A percentile compares a stretch with the other conserved stretches of the same genome.
phyloP scores from a whole-genome alignment of 2,797 vertebrate genomes.

The Trichosurus vulpecula region DNA sequence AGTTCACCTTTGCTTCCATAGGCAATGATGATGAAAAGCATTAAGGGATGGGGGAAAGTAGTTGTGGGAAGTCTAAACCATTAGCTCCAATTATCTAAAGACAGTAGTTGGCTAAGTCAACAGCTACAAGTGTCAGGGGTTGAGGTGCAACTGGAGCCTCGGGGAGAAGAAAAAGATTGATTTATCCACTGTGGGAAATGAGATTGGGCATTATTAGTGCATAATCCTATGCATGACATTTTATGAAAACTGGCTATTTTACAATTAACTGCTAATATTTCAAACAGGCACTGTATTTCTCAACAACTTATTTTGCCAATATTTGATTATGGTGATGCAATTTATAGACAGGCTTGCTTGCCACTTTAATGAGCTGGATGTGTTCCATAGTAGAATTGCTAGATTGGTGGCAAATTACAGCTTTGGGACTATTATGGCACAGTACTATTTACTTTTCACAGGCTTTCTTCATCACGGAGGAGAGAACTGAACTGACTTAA shows the following conservation, averaged over 20 bases:
- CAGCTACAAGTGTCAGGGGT: not conserved
- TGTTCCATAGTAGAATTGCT: conserved; percentile 79
- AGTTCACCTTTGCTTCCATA: not conserved
- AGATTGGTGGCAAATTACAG: conserved; percentile 82
- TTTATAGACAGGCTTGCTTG: conserved; percentile 76
- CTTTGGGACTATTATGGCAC: conserved; percentile 77
- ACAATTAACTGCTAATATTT: conserved; percentile 73
- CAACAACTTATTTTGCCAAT: conserved; percentile 77
- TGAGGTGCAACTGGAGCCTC: not conserved
- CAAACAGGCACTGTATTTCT: conserved; percentile 67
- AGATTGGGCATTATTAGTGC: conserved; percentile 2
- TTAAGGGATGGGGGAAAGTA: not conserved
- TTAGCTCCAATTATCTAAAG: not conserved
- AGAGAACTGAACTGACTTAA: conserved; percentile 78
- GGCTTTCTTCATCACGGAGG: conserved; percentile 76
- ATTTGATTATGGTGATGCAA: conserved; percentile 80
- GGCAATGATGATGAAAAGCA: not conserved
- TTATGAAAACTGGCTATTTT: conserved; percentile 75
- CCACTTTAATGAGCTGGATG: conserved; percentile 82
- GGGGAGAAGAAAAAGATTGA: not conserved
- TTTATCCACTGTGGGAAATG: not conserved
- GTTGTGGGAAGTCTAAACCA: not conserved
- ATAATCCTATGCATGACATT: conserved; percentile 57
- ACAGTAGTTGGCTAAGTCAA: not conserved
- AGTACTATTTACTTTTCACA: conserved; percentile 75